Evolutionary conservation across 2,888 invertebrate genomes (phyloP), one percentile per base, ranked within the genome.

Genomic region (Plebejus argus): DNA sequence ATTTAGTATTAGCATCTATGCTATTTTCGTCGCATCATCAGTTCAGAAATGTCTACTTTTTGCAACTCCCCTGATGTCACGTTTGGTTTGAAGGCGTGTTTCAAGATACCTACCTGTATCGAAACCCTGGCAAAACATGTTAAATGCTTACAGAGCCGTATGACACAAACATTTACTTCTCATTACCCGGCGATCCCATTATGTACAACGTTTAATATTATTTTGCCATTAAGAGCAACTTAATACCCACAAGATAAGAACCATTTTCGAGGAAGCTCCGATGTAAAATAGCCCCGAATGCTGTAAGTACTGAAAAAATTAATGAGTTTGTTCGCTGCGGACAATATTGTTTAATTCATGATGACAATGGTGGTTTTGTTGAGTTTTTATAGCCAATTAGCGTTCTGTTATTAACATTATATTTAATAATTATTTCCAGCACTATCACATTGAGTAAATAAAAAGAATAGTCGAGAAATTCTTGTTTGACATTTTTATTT

Each of bases 161-260:
- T 79, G 83, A 85, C 76, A 77, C 84, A 78, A 88, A 89, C 85
- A 86, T 89, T 88, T 89, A 85, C 84, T 86, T 88, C 87, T 88
- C 88, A 88, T 89, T 87, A 87, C 78, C 78, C 78, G 79, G 79
- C 81, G 80, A 78, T 74, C 77, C 79, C 76, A 45, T 58, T 76
- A 39, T 39, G 18, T 53, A 53, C 7, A 39, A 7, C 53, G 5
- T 53, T 53, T 18, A 18, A 53, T 53, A 53, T 53, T 53, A 53
- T 53, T 53, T 53, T 53, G 18, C 53, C 53, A 18, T 53, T 18
- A 53, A 53, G 4, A 15, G 0, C 4, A 15, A 15, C 0, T 49
- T 15, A 49, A 49, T 53, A 53, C 5, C 5, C 18, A 53, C 4
- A 4, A 53, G 53, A 53, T 53, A 53, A 18, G 18, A 15, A 18